Percentiles rank a stretch among this genome's conserved stretches.
phyloP scores from a whole-genome alignment of 2,797 vertebrate genomes.

The Argentina silus region DNA sequence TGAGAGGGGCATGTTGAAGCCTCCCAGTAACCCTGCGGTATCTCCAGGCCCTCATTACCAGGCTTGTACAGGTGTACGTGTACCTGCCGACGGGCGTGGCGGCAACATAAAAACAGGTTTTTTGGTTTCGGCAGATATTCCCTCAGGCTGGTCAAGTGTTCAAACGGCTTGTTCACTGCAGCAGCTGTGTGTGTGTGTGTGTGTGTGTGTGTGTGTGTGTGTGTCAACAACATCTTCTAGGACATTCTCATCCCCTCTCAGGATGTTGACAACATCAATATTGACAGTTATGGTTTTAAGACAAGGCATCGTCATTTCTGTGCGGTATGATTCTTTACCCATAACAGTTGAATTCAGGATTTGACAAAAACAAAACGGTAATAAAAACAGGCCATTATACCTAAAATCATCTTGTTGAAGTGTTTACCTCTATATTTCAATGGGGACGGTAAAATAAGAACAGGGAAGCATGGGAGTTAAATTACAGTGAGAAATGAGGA shows the following conservation, averaged over 20 bases:
- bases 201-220: constrained; percentile 24
- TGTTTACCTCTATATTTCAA: background rate
- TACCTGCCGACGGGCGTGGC: constrained; percentile 31
- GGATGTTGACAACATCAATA: constrained; percentile 14
- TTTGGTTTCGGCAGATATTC: constrained; percentile 49
- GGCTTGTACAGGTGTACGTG: background rate
- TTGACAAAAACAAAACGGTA: too few relatives aligned
- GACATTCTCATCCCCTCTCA: constrained; percentile 45
- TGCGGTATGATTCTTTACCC: too few relatives aligned
- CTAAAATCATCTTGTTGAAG: too few relatives aligned
- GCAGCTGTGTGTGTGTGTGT: constrained; percentile 24
- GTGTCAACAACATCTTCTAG: constrained; percentile 46
- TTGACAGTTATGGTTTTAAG: background rate
- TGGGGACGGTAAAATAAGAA: background rate
- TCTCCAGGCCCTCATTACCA: constrained; percentile 48
- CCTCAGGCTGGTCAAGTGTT: constrained; percentile 48
- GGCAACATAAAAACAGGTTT: constrained; percentile 58
- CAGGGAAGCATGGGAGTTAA: background rate
- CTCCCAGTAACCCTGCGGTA: constrained; percentile 14
- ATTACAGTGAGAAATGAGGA: background rate
- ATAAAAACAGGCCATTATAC: too few relatives aligned
- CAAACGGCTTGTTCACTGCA: constrained; percentile 25
- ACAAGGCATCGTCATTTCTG: too few relatives aligned
- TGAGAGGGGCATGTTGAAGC: background rate
- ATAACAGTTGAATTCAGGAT: too few relatives aligned